Conservation (phyloP, 2,113 vertebrate genomes). For the Oxyura jamaicensis region DNA sequence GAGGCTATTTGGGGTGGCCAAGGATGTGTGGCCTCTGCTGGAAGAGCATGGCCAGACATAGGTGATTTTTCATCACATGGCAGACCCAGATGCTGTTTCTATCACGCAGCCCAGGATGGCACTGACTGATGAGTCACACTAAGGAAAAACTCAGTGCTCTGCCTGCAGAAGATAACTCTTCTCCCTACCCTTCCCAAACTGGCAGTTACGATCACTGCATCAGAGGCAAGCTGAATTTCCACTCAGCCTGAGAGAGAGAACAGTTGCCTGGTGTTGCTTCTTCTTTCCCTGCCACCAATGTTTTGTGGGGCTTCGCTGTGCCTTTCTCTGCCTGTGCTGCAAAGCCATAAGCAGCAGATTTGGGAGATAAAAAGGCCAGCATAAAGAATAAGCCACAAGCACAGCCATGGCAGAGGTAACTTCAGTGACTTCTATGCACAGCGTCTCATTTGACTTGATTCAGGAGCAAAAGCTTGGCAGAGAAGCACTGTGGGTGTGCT, state of each 20-base stretch:
- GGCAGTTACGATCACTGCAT: not conserved
- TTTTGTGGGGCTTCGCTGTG: not conserved
- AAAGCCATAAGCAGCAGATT: not conserved
- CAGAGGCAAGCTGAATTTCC: not conserved
- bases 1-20: not conserved
- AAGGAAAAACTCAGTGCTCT: not conserved
- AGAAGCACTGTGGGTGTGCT: not conserved
- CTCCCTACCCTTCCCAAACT: not conserved
- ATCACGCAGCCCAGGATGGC: not conserved
- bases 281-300: not conserved
- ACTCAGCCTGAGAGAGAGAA: not conserved
- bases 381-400: not conserved
- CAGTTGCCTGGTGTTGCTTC: not conserved
- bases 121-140: not conserved
- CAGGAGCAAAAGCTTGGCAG: not conserved
- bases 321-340: not conserved
- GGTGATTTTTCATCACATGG: not conserved
- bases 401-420: not conserved
- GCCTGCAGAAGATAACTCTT: conserved; percentile 13
- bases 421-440: not conserved
- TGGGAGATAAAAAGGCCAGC: not conserved
- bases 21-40: not conserved
- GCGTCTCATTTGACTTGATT: not conserved
- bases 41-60: not conserved
- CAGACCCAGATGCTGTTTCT: not conserved